Evolutionary conservation across 2,797 vertebrate genomes (phyloP).

Genomic region (Botia kubotai): DNA sequence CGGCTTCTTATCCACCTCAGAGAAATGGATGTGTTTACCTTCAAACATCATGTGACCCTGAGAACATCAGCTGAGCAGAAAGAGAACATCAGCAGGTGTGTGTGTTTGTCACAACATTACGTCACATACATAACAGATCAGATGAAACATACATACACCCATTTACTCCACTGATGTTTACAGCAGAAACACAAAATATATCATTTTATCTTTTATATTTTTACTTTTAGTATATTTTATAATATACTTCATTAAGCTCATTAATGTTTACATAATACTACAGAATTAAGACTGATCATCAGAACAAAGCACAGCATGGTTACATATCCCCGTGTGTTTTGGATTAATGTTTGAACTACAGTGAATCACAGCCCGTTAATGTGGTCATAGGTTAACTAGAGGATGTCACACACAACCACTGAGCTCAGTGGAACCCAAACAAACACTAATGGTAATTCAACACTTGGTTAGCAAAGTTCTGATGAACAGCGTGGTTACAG

Average conservation of each 20-base stretch:
- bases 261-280: no score
- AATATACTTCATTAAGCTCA: no score
- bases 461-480: no score
- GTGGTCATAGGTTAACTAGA: slow-evolving; percentile 12
- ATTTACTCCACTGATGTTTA: no score
- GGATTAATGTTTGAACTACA: slow-evolving; percentile 22
- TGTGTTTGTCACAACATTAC: slow-evolving; percentile 12
- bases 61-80: slow-evolving; percentile 98
- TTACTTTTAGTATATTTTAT: no score
- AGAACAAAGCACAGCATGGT: no score
- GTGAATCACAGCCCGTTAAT: not conserved
- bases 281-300: no score
- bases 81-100: slow-evolving; percentile 52
- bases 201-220: no score
- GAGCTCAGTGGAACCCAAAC: not conserved
- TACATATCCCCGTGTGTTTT: not conserved
- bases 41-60: slow-evolving; percentile 99
- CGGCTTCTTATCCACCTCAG: slow-evolving; percentile 99
- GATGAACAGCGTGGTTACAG: no score
- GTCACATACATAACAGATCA: no score
- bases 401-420: not conserved
- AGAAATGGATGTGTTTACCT: slow-evolving; percentile 99
- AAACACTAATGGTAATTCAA: not conserved
- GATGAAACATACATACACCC: no score
- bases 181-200: no score